Evolutionary conservation across 2,113 vertebrate species (phyloP), one percentile per base, ranked within the genome.

Genomic region (Centropus bengalensis): DNA sequence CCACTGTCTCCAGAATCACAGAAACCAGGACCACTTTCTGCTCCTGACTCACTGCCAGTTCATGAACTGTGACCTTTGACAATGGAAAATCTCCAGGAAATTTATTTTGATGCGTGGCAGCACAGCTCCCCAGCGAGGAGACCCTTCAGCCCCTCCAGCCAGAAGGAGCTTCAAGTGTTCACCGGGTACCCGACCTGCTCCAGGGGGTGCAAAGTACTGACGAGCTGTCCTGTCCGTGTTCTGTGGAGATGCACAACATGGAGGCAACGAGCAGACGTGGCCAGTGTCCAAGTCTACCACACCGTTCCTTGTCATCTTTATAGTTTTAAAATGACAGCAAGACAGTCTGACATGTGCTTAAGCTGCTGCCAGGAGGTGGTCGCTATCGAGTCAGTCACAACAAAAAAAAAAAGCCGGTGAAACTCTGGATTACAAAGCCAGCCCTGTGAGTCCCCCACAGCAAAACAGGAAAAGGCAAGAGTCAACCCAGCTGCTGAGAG

Each of bases 311-410:
- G 17, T n/a, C 17, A 4, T 42, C 54, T 86, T 26, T 18, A 24
- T 21, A 20, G 40, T 9, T 86, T 64, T 60, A 38, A 77, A 84
- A 79, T 12, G 28, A 55, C n/a, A 36, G 19, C 40, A 40, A 89
- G n/a, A 28, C 63, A 73, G 32, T 40, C n/a, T 74, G 52, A 47
- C 17, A 27, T 3, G 32, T 0, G 0, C 36, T 55, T 55, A 8
- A 62, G 56, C 30, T 47, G 22, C 42, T 94, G 83, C 2, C 1
- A 5, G 60, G 32, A 59, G 44, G 8, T 28, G 58, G 21, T 45
- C 47, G 36, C 16, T 0, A 3, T 3, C 62, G n/a, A 10, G 8
- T 33, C 70, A 79, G 38, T 17, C 1, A 1, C 33, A 82, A 52
- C 14, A 55, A 20, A 27, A 49, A 28, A 26, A 28, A 42, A 70